Evolutionary conservation across 2,113 vertebrate species (phyloP).

Genomic region (Aix galericulata): DNA sequence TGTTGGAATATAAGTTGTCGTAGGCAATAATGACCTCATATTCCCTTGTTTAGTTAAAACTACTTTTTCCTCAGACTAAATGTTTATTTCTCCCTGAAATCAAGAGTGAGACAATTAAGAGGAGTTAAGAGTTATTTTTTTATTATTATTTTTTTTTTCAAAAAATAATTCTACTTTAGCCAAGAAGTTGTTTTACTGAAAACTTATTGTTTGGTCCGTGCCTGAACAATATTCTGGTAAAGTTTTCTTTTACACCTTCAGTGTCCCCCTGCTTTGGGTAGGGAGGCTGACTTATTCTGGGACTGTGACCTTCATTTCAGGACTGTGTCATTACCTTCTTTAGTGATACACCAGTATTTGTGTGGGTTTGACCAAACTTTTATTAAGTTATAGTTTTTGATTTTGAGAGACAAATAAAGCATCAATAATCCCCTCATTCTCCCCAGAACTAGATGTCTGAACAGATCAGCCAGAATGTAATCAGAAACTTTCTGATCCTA

Average conservation of each 20-base stretch:
- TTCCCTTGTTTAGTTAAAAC: neutral
- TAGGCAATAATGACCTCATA: neutral
- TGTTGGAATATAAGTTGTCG: neutral
- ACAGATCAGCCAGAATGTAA: neutral
- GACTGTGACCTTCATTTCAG: neutral
- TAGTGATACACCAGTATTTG: neutral
- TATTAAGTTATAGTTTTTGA: neutral
- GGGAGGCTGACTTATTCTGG: neutral
- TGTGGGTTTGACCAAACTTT: neutral
- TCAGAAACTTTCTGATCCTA: neutral
- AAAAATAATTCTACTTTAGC: neutral
- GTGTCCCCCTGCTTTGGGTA: neutral
- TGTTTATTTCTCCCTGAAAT: neutral
- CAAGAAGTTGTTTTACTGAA: neutral
- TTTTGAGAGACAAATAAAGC: neutral
- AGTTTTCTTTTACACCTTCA: neutral
- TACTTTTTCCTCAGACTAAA: neutral
- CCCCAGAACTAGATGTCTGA: neutral
- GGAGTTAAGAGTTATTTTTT: neutral
- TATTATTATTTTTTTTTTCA: neutral
- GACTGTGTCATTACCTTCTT: neutral
- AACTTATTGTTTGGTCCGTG: neutral
- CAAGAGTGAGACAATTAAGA: neutral
- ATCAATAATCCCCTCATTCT: neutral
- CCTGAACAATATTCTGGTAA: neutral